A percentile compares a stretch with the other conserved stretches of the same genome.
Evolutionary conservation across 2,797 vertebrate species (phyloP).

Genomic region (Trachurus trachurus): DNA sequence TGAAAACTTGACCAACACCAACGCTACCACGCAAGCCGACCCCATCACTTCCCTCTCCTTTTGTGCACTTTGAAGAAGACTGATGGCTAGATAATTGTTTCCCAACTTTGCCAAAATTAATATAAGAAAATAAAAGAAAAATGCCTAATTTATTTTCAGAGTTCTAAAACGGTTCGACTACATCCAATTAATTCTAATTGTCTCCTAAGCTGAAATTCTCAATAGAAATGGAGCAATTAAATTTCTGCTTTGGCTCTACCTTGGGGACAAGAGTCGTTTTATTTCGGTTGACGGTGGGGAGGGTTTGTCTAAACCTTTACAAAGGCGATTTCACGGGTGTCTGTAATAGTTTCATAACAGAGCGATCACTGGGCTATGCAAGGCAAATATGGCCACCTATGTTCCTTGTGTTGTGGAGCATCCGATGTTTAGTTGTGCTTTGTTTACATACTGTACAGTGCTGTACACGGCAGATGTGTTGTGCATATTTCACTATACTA

Average conservation of each 20-base stretch:
- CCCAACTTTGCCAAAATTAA: constrained; percentile 69
- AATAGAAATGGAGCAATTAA: constrained; percentile 87
- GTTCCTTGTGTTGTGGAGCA: constrained; percentile 64
- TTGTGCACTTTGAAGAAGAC: constrained; percentile 54
- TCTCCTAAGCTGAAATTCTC: constrained; percentile 85
- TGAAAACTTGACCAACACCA: constrained; percentile 29
- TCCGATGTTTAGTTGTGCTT: constrained; percentile 72
- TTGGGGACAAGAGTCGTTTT: constrained; percentile 79
- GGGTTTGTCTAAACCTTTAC: constrained; percentile 72
- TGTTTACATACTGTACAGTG: constrained; percentile 73
- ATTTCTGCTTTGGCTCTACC: constrained; percentile 80
- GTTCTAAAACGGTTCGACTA: constrained; percentile 78
- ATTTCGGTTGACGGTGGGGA: constrained; percentile 70
- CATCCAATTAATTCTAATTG: constrained; percentile 87
- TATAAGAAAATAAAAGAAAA: constrained; percentile 73
- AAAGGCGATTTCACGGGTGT: constrained; percentile 73
- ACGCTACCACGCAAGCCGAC: background rate
- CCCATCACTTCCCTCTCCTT: constrained; percentile 25
- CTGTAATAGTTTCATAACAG: constrained; percentile 75
- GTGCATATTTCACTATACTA: constrained; percentile 71
- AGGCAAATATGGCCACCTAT: constrained; percentile 76
- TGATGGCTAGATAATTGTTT: constrained; percentile 61
- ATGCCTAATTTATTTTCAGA: constrained; percentile 80
- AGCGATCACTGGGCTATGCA: constrained; percentile 84
- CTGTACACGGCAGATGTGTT: constrained; percentile 67